These are phyloP conservation scores for Protobothrops mucrosquamatus DNA, from an alignment of 2,113 vertebrate genomes.

Conservation along the genomic window DNA sequence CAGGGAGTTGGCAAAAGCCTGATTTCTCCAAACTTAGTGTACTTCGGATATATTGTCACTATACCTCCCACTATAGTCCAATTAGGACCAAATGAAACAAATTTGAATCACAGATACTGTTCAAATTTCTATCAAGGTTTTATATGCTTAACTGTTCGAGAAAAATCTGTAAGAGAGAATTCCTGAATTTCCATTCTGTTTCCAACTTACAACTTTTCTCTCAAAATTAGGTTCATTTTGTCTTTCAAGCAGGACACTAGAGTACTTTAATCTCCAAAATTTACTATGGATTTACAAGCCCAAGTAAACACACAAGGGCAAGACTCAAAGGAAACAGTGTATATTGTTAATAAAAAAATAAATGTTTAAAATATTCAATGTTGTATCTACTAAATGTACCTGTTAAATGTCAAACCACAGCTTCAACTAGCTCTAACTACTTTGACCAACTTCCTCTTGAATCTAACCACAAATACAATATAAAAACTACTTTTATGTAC, in stretches of 20 bases:
- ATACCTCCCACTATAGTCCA: neutral
- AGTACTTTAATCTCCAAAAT: neutral
- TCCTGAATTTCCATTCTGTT: neutral
- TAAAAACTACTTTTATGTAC: neutral
- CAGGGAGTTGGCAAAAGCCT: neutral
- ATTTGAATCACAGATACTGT: neutral
- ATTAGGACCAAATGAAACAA: neutral
- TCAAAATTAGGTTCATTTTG: neutral
- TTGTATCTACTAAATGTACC: neutral
- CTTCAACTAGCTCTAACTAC: neutral
- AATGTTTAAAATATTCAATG: neutral
- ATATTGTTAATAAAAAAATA: neutral
- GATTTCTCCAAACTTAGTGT: neutral
- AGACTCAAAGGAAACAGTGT: neutral
- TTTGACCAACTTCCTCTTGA: neutral
- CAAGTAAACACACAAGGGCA: neutral
- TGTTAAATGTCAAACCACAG: neutral
- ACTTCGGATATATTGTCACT: neutral
- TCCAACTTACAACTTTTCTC: neutral
- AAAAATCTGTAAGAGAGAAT: neutral
- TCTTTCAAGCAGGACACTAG: neutral
- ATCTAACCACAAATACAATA: neutral
- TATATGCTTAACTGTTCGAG: neutral
- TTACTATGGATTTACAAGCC: neutral
- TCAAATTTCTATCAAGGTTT: neutral